Evolutionary conservation across 2,888 invertebrate genomes (phyloP).

Genomic region (Diploptera punctata): DNA sequence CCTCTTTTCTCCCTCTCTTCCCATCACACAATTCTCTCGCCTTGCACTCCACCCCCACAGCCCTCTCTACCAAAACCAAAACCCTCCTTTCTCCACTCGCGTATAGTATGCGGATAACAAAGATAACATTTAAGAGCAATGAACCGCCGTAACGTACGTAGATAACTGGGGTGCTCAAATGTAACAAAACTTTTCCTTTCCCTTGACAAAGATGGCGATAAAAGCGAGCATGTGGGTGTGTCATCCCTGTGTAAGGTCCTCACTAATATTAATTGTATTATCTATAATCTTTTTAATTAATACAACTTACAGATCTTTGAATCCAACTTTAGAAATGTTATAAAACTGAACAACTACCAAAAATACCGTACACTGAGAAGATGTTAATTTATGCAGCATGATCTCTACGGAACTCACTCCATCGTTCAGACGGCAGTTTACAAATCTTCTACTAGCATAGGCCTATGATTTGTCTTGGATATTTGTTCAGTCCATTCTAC

Average conservation of each 20-base stretch:
- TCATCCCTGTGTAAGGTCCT: not conserved
- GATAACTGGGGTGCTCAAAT: not conserved
- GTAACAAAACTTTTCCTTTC: not conserved
- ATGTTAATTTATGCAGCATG: no score
- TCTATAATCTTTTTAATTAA: no score
- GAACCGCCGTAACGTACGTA: not conserved
- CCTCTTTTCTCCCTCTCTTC: constrained; percentile 40
- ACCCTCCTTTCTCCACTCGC: not conserved
- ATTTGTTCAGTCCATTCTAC: no score
- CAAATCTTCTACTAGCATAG: no score
- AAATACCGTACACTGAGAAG: no score
- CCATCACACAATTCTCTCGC: constrained; percentile 52
- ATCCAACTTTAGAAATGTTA: no score
- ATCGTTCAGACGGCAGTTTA: no score
- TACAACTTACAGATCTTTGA: no score
- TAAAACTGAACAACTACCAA: no score
- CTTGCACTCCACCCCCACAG: constrained; percentile 48
- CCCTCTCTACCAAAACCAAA: constrained; percentile 10
- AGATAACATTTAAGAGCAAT: constrained; percentile 16
- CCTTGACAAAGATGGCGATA: not conserved
- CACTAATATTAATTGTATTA: no score
- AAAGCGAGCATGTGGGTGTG: not conserved
- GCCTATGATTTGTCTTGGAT: no score
- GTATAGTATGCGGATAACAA: constrained; percentile 14
- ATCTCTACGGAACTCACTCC: no score